Percentiles rank a stretch among this genome's conserved stretches.
Evolutionary conservation across 1,140 invertebrate genomes (phyloP).

Genomic region (Goniozus legneri): DNA sequence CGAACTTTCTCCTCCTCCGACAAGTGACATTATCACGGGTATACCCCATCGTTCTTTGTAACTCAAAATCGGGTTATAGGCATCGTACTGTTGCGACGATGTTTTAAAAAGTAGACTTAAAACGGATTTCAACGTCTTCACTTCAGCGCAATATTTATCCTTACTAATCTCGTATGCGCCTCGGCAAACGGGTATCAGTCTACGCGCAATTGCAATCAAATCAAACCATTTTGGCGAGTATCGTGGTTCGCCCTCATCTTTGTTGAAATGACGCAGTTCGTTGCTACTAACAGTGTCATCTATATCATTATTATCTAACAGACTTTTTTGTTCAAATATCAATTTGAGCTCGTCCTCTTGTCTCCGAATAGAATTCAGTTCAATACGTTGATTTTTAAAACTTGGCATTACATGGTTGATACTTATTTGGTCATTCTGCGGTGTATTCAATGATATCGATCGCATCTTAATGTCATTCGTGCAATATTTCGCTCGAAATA

Average conservation of each 20-base stretch:
- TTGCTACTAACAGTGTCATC: conserved; percentile 15
- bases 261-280: conserved; percentile 12
- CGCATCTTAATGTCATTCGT: conserved; percentile 18
- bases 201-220: conserved; percentile 25
- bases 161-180: conserved; percentile 27
- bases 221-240: conserved; percentile 17
- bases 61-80: conserved; percentile 25
- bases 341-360: neutral
- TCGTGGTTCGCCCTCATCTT: conserved; percentile 4
- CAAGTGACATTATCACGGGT: conserved; percentile 59
- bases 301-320: conserved; percentile 14
- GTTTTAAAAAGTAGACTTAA: conserved; percentile 29
- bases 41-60: conserved; percentile 59
- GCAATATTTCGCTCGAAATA: conserved; percentile 35
- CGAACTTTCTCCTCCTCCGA: conserved; percentile 75
- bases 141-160: conserved; percentile 24
- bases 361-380: neutral
- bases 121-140: conserved; percentile 31
- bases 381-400: neutral
- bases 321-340: neutral
- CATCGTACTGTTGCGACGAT: conserved; percentile 2
- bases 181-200: conserved; percentile 33
- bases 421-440: conserved; percentile 30
- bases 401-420: conserved; percentile 22
- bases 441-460: conserved; percentile 24